phyloP scores from a whole-genome alignment of 2,113 vertebrate genomes.

The Upupa epops region DNA sequence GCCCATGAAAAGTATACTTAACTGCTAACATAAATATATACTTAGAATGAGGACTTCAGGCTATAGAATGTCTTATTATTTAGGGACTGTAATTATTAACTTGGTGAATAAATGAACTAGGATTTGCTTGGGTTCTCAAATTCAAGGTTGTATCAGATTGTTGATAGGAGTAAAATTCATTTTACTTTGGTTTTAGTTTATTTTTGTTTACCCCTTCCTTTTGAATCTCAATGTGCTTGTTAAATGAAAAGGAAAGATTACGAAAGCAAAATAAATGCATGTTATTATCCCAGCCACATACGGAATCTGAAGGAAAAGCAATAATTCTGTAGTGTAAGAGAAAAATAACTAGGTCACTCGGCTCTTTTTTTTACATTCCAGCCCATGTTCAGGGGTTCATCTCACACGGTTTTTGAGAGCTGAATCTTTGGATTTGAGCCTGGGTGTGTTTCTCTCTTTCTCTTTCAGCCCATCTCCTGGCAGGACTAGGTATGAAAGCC shows the following conservation, averaged over 20 bases:
- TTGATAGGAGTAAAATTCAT: not conserved
- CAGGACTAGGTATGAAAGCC: too few species aligned
- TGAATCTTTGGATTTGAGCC: not conserved
- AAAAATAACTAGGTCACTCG: not conserved
- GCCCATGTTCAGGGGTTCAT: not conserved
- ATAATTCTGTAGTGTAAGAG: not conserved
- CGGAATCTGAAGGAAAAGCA: not conserved
- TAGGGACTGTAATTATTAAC: conserved; percentile 40
- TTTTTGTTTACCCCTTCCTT: not conserved
- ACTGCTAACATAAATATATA: conserved; percentile 52
- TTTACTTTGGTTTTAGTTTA: not conserved
- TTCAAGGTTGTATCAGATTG: not conserved
- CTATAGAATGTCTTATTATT: not conserved
- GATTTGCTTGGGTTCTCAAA: not conserved
- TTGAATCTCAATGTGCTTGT: not conserved
- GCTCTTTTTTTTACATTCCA: not conserved
- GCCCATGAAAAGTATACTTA: conserved; percentile 39
- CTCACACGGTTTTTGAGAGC: not conserved
- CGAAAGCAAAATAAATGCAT: not conserved
- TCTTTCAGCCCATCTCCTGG: not conserved
- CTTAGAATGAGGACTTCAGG: conserved; percentile 3
- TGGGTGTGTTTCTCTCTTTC: not conserved
- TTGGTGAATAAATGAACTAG: not conserved
- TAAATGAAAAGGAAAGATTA: not conserved
- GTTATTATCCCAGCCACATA: not conserved